Evolutionary conservation across 2,113 vertebrate species (phyloP).

Genomic region (Pelodiscus sinensis): DNA sequence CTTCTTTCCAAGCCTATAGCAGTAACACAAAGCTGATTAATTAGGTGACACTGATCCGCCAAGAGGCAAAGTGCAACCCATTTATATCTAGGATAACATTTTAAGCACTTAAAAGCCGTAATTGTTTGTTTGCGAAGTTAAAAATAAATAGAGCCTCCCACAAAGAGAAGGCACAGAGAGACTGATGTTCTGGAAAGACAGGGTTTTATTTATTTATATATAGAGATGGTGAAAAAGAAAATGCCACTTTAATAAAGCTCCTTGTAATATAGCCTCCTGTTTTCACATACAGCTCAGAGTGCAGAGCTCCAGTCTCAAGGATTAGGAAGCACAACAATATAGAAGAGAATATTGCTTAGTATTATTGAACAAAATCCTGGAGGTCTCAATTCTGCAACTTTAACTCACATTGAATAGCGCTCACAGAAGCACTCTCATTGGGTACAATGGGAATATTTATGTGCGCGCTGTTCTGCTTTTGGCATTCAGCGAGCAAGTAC

Average conservation of each 20-base stretch:
- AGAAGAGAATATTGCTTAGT: not conserved
- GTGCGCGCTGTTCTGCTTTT: fast-evolving
- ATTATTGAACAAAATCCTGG: not conserved
- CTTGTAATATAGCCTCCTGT: not conserved
- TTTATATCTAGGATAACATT: slow-evolving; percentile 50
- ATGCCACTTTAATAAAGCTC: not conserved
- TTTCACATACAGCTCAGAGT: not conserved
- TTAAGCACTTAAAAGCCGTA: slow-evolving; percentile 15
- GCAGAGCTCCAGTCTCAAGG: not conserved
- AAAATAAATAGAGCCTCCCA: slow-evolving; percentile 42
- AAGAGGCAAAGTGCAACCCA: slow-evolving; percentile 57
- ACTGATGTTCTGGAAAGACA: not conserved
- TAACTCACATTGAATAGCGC: not conserved
- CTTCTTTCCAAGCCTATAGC: slow-evolving; percentile 47
- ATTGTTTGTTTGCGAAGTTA: slow-evolving; percentile 54
- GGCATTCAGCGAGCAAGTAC: not conserved
- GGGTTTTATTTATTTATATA: not conserved
- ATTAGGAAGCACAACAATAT: not conserved
- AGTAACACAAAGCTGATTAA: slow-evolving; percentile 54
- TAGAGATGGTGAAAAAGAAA: not conserved
- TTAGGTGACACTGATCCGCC: slow-evolving; percentile 60
- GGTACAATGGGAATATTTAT: not conserved
- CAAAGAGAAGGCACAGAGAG: not conserved
- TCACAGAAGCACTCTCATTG: not conserved
- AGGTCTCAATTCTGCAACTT: not conserved